A percentile compares a stretch with the other conserved stretches of the same genome.
Evolutionary conservation across 2,113 vertebrate species (phyloP).

Genomic region (Mola mola): DNA sequence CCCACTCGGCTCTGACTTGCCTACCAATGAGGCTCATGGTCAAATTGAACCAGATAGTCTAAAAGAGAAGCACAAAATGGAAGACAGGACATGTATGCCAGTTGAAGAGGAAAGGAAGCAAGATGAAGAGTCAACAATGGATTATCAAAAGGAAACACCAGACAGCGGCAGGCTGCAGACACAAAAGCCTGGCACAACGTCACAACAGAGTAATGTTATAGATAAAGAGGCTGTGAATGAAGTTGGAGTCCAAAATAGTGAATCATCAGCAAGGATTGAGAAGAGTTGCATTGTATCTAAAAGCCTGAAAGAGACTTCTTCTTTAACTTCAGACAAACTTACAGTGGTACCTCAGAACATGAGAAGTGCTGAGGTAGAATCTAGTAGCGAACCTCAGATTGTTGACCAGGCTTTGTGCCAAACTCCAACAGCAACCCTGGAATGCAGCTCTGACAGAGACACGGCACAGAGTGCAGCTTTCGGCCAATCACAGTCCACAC

Average conservation of each 20-base stretch:
- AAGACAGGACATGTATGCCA: constrained; percentile 3
- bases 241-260: constrained; percentile 35
- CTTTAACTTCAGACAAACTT: constrained; percentile 28
- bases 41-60: constrained; percentile 26
- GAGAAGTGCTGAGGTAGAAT: constrained; percentile 23
- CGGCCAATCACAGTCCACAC: constrained; percentile 49
- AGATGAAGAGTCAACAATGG: constrained; percentile 13
- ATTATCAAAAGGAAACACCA: constrained; percentile 55
- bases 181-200: constrained; percentile 34
- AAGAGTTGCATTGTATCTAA: constrained; percentile 25
- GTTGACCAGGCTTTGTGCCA: constrained; percentile 42
- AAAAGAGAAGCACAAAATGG: constrained; percentile 22
- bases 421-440: constrained; percentile 29
- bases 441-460: constrained; percentile 36
- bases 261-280: constrained; percentile 18
- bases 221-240: constrained; percentile 51
- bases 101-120: constrained; percentile 31
- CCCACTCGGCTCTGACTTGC: constrained; percentile 25
- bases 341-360: constrained; percentile 28
- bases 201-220: constrained; percentile 33
- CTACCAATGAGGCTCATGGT: constrained; percentile 7
- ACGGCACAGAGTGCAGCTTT: constrained; percentile 21
- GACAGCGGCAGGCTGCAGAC: constrained; percentile 21
- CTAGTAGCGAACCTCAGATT: constrained; percentile 33
- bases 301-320: constrained; percentile 9